Base-by-base conservation (phyloP, 2,888 invertebrate genomes). In the Bedellia somnulentella region DNA sequence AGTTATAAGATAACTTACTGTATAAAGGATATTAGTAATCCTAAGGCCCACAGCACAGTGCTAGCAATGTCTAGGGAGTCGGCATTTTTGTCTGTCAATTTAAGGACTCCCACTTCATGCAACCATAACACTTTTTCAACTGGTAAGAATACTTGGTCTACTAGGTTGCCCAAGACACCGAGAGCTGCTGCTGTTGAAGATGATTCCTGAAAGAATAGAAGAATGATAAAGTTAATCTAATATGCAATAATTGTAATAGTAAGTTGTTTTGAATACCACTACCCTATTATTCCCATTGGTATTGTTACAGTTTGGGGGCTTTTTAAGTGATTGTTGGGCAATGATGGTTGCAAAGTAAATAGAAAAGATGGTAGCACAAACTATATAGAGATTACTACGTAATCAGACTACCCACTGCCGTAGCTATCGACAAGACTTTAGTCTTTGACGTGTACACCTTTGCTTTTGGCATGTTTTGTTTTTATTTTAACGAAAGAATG, bases 41-140 rank as follows among this genome's bases (percentile, higher is more conserved):
- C 86, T 10, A 82, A 56, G n/a, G 87, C 85, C 90, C 90, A 91
- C 45, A 87, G 83, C 27, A 80, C 64, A 0, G 87, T 87, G 52
- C 85, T 87, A 17, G 82, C 58, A 22, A 80, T 80, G 43, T 89
- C 87, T 79, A 89, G 83, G 33, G 57, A 73, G 22, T 80, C 70
- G 4, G 80, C 79, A 38, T 84, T 73, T 24, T 79, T 59, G 4
- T 77, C 63, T 25, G 75, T 62, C 11, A 88, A 63, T 34, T 78
- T 62, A 3, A 87, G 47, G 29, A 89, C 67, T 36, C 85, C 85
- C 29, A 85, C 80, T 44, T 87, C 88, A 1, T 86, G 81, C 16
- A 89, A 70, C 93, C 93, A 94, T 33, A 87, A 87, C 2, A 90
- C 80, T 57, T 93, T 92, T 54, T 93, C 93, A 29, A 92, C 78